Evolutionary conservation across 1,140 invertebrate species (phyloP).

Genomic region (Leptoteleia sp.): DNA sequence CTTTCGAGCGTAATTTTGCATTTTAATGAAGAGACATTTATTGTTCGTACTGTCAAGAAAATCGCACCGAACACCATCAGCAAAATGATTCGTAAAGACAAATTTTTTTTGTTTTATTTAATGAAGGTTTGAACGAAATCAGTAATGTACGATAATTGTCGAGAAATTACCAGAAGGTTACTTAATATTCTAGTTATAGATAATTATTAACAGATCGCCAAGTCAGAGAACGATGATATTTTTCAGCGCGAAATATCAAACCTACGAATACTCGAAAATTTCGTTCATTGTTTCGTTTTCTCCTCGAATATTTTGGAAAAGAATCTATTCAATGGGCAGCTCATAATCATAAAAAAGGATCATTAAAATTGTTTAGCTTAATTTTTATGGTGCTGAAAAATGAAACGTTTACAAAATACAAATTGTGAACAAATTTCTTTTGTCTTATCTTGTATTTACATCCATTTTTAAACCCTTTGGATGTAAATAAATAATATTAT

Average conservation of each 20-base stretch:
- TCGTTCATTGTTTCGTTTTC: constrained; percentile 18
- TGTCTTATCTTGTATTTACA: too few species aligned
- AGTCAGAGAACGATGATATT: constrained; percentile 30
- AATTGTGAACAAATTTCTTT: too few species aligned
- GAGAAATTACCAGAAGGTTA: constrained; percentile 43
- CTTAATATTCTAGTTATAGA: constrained; percentile 56
- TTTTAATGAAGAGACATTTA: constrained; percentile 8
- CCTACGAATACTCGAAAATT: constrained; percentile 32
- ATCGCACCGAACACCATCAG: constrained; percentile 1
- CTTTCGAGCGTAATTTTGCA: constrained; percentile 8
- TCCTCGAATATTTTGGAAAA: neutral
- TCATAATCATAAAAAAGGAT: neutral
- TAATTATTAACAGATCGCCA: constrained; percentile 34
- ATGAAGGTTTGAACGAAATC: constrained; percentile 17
- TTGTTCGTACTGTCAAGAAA: constrained; percentile 29
- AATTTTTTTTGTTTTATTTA: neutral
- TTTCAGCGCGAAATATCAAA: constrained; percentile 50
- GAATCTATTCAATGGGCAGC: constrained; percentile 5
- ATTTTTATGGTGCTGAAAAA: too few species aligned
- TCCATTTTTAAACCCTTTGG: too few species aligned
- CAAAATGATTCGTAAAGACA: constrained; percentile 3
- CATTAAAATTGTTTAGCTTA: too few species aligned
- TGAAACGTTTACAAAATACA: too few species aligned
- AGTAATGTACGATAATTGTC: constrained; percentile 39
- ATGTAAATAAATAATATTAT: too few species aligned